Conservation (phyloP, 2,888 invertebrate genomes). For the Andrena chrysosceles region DNA sequence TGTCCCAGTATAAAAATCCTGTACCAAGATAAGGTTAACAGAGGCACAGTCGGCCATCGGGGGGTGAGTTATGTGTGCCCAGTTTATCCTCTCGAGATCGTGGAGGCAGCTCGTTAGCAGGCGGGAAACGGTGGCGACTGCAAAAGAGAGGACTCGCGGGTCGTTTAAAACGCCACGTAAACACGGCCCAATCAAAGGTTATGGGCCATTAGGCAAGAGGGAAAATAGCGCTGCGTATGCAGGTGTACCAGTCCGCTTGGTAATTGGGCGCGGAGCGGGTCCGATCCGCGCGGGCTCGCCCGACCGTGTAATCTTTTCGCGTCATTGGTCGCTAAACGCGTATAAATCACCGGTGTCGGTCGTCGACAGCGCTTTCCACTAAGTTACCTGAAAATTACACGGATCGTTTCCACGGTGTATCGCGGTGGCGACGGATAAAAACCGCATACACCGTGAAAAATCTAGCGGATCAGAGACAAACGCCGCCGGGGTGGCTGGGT, state of each 20-base stretch:
- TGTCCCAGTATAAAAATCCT: too few relatives aligned
- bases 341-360: constrained; percentile 77
- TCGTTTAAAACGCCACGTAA: constrained; percentile 76
- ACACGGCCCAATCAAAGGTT: constrained; percentile 82
- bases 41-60: neutral
- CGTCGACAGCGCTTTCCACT: constrained; percentile 72
- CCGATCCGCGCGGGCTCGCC: constrained; percentile 37
- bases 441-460: constrained; percentile 23
- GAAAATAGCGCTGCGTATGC: constrained; percentile 82
- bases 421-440: constrained; percentile 28
- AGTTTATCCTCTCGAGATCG: constrained; percentile 44
- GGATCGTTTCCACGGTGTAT: constrained; percentile 76
- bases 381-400: constrained; percentile 79
- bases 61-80: neutral
- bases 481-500: neutral
- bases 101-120: constrained; percentile 58
- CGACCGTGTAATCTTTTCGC: constrained; percentile 82
- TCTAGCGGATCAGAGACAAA: constrained; percentile 1
- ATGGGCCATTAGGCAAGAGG: constrained; percentile 82
- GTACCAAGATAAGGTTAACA: neutral
- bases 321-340: constrained; percentile 78
- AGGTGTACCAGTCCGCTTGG: constrained; percentile 61
- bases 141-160: constrained; percentile 32
- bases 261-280: constrained; percentile 53
- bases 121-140: constrained; percentile 17